Evolutionary conservation across 2,113 vertebrate species (phyloP).

Genomic region (Alethe diademata): DNA sequence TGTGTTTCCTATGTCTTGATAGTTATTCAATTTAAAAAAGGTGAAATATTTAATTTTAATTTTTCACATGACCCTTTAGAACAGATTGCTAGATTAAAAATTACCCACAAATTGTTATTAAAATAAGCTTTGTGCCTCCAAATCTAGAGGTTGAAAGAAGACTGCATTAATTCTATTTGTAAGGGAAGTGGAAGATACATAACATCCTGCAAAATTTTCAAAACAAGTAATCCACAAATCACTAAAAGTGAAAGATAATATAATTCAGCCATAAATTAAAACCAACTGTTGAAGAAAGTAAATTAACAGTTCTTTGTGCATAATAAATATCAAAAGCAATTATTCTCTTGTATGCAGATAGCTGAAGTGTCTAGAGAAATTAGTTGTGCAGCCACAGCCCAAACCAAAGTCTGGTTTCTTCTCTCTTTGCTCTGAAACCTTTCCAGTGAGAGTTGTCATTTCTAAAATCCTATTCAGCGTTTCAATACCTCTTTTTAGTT

Average conservation of each 20-base stretch:
- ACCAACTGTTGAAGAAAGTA: background rate
- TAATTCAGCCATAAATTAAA: background rate
- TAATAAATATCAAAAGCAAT: background rate
- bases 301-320: background rate
- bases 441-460: background rate
- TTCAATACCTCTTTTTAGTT: background rate
- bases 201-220: background rate
- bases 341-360: background rate
- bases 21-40: background rate
- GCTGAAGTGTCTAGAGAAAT: background rate
- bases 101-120: background rate
- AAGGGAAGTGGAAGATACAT: background rate
- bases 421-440: background rate
- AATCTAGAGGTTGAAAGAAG: background rate
- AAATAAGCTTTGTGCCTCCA: background rate
- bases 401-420: background rate
- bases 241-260: background rate
- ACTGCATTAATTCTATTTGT: background rate
- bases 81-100: background rate
- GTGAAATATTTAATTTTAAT: background rate
- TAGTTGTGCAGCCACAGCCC: background rate
- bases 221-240: background rate
- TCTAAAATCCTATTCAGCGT: background rate
- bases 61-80: background rate
- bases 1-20: background rate